Base-by-base conservation (phyloP, 2,797 vertebrate species). In the Vespertilio murinus region DNA sequence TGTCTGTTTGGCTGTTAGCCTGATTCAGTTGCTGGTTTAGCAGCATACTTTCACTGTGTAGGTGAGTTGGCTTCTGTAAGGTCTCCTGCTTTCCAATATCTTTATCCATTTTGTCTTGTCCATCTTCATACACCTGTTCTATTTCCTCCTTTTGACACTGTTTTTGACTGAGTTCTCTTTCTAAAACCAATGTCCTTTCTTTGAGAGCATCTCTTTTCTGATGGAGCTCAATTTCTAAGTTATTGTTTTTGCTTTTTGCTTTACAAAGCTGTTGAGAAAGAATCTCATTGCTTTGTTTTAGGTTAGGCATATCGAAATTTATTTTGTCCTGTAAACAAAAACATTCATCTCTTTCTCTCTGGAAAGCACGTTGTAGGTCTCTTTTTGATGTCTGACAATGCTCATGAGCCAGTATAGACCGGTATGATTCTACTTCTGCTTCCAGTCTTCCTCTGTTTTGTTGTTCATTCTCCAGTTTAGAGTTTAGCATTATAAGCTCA, bases 21-120 rank as follows among this genome's bases (percentile, higher is more conserved):
- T 99, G 99, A 93, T 99, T 99, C 9, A 99, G 96, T 42, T 99
- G 99, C 92, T 99, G 99, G n/a, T 98, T 98, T 38, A 99, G 98
- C 85, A 99, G 94, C 95, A 98, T 97, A 33, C 97, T 98, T 96
- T 99, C 45, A 12, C 99, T 99, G 74, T 99, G 99, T 6, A 98
- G 97, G 52, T 99, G 99, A 18, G 98, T 98, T 64, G 99, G 93
- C 69, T 99, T 98, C 91, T 99, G 98, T 82, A 98, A 91, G 17
- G 99, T 98, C 89, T 99, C 99, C 81, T 99, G 99, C 38, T 98
- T 99, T 38, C 98, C 98, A 1, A 74, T 74, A 2, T 98, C 97
- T 40, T 99, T 98, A 83, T 95, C 98, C 47, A 98, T 97, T 96
- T 98, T 97, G 42, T 99, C 99, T 77, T 98, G 98, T 95, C 99